A percentile compares a stretch with the other conserved stretches of the same genome.
Evolutionary conservation across 2,113 vertebrate genomes (phyloP).

Genomic region (Laticauda colubrina): DNA sequence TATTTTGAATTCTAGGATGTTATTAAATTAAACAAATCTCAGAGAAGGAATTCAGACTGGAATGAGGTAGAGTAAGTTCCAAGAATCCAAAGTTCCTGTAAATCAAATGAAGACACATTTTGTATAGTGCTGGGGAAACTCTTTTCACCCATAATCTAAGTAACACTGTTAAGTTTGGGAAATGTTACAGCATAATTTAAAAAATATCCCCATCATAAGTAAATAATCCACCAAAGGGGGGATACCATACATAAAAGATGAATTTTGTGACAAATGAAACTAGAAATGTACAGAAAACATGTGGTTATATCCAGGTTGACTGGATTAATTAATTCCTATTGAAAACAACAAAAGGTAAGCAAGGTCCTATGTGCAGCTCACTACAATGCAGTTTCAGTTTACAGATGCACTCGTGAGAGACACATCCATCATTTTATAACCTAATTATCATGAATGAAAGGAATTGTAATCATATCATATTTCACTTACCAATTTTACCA

Average conservation of each 20-base stretch:
- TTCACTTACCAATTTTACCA: neutral
- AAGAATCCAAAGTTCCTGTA: neutral
- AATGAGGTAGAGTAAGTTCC: neutral
- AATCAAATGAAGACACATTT: neutral
- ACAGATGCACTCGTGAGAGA: neutral
- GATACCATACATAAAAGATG: neutral
- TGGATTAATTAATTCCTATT: neutral
- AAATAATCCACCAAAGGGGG: neutral
- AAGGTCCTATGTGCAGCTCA: neutral
- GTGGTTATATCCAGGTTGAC: neutral
- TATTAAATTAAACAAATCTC: neutral
- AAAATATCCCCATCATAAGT: neutral
- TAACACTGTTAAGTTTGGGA: neutral
- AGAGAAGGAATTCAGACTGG: neutral
- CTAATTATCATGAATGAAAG: neutral
- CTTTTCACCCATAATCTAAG: neutral
- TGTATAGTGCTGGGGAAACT: neutral
- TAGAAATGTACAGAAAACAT: neutral
- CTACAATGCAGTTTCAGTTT: neutral
- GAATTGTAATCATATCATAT: neutral
- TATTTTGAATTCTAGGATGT: slow-evolving; percentile 6
- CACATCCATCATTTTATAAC: neutral
- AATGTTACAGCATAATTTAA: neutral
- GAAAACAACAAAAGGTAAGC: neutral
- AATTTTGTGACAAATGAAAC: neutral